These are phyloP conservation scores for Diadophis punctatus DNA, from an alignment of 2,113 vertebrate species.

Conservation along the genomic window DNA sequence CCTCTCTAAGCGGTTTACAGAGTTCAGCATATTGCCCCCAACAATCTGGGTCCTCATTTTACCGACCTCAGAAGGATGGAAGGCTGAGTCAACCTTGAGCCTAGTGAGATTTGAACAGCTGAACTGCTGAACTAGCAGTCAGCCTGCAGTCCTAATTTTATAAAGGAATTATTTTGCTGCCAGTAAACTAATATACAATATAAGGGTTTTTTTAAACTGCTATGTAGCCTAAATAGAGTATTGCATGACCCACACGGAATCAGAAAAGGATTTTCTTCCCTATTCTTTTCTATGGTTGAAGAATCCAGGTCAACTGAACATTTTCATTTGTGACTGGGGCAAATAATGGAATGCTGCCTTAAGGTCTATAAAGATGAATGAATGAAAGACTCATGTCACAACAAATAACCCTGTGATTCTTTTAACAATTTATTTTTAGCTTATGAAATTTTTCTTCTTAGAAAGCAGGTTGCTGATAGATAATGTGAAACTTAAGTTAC, in stretches of 20 bases:
- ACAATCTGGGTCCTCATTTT: no score
- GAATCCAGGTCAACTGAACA: not conserved
- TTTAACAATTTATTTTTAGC: constrained; percentile 8
- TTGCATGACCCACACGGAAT: not conserved
- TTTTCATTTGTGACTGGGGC: not conserved
- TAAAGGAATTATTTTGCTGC: not conserved
- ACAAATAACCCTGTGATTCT: not conserved
- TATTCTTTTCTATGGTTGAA: not conserved
- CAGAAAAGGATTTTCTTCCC: not conserved
- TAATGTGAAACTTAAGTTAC: constrained; percentile 32
- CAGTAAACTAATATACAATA: not conserved
- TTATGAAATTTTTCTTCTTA: constrained; percentile 25
- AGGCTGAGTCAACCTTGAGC: no score
- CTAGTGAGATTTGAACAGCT: no score
- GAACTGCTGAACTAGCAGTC: no score
- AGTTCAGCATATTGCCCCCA: no score
- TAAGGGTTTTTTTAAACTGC: not conserved
- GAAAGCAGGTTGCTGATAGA: constrained; percentile 25
- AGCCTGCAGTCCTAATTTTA: no score
- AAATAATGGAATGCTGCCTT: constrained; percentile 9
- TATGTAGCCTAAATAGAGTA: not conserved
- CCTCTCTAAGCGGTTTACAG: no score
- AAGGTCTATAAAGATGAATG: not conserved
- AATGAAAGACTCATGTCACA: not conserved
- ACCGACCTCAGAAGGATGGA: no score